Conservation (phyloP, 1,140 invertebrate species). For the Drosophila biarmipes region DNA sequence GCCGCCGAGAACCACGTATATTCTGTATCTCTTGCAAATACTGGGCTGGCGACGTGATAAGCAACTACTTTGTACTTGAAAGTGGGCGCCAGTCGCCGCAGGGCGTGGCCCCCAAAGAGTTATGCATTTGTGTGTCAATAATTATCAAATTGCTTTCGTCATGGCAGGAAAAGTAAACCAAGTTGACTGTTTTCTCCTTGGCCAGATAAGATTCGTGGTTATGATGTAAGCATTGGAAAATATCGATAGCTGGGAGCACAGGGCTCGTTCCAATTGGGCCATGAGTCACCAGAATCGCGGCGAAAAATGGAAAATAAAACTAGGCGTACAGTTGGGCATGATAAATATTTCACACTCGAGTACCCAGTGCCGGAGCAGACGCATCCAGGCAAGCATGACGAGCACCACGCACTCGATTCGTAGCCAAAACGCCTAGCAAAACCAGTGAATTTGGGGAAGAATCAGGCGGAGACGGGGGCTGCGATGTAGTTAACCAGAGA, state of each 20-base stretch:
- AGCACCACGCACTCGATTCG: conserved; percentile 41
- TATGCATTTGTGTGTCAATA: conserved; percentile 18
- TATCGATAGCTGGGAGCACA: conserved; percentile 37
- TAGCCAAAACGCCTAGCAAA: conserved; percentile 42
- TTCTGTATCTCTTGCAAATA: conserved; percentile 47
- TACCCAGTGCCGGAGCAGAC: conserved; percentile 45
- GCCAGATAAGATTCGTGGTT: conserved; percentile 33
- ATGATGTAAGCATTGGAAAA: conserved; percentile 70
- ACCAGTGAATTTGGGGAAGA: conserved; percentile 1
- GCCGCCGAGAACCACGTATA: conserved; percentile 14
- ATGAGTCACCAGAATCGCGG: conserved; percentile 8
- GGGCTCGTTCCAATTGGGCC: conserved; percentile 19
- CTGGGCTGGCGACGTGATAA: conserved; percentile 36
- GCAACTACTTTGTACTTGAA: conserved; percentile 37
- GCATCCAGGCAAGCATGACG: conserved; percentile 72
- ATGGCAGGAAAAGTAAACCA: conserved; percentile 45
- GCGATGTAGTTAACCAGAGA: conserved; percentile 25
- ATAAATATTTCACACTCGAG: conserved; percentile 63
- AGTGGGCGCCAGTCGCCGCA: conserved; percentile 6
- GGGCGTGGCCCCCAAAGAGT: conserved; percentile 25
- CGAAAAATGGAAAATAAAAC: conserved; percentile 12
- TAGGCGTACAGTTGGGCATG: conserved; percentile 55
- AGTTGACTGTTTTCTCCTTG: conserved; percentile 25
- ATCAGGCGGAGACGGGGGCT: neutral
- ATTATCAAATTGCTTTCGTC: conserved; percentile 63